Evolutionary conservation across 1,140 invertebrate species (phyloP).

Genomic region (Brachionus sp.): DNA sequence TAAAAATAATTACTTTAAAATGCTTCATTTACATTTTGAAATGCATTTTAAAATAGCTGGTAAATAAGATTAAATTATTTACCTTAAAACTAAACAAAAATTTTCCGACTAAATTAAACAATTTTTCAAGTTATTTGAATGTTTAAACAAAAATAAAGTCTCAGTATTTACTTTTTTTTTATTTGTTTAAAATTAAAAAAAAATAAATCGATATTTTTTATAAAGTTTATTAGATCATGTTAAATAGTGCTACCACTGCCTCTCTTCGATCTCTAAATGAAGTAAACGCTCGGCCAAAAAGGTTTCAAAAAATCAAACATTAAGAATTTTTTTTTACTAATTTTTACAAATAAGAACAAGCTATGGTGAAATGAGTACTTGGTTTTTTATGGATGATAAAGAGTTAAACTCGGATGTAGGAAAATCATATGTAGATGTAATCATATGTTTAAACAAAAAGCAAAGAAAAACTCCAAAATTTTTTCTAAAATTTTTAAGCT

Average conservation of each 20-base stretch:
- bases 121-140: neutral
- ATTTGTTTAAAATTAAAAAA: neutral
- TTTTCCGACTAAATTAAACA: neutral
- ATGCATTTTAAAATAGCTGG: neutral
- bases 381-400: constrained; percentile 42
- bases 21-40: neutral
- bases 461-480: neutral
- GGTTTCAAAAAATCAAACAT: no score
- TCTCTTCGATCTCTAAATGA: constrained; percentile 32
- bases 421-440: constrained; percentile 33
- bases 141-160: neutral
- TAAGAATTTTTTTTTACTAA: neutral
- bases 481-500: neutral
- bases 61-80: neutral
- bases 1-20: neutral
- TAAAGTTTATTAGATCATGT: neutral
- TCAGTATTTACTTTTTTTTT: neutral
- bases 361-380: constrained; percentile 44
- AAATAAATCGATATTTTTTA: neutral
- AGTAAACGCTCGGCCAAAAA: constrained; percentile 34
- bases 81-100: neutral
- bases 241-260: neutral
- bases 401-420: neutral
- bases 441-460: neutral
- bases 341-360: neutral